Evolutionary conservation across 2,888 invertebrate genomes (phyloP).

Genomic region (Drosophila meridiana): DNA sequence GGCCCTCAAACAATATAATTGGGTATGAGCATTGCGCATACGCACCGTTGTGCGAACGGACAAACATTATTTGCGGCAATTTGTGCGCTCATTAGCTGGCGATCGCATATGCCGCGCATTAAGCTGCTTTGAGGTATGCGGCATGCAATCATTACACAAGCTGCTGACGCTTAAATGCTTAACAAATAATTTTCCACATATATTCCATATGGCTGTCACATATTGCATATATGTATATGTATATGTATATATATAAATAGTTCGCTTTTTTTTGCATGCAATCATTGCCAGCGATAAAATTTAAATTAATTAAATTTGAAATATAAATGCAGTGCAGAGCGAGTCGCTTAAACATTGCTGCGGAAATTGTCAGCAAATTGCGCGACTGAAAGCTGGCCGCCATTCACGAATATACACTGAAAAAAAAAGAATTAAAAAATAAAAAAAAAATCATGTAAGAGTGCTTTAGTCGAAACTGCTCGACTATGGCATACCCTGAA

Average conservation of each 20-base stretch:
- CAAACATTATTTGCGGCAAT: too few species aligned
- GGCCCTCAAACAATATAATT: constrained; percentile 18
- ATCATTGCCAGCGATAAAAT: constrained; percentile 60
- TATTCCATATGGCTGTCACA: constrained; percentile 14
- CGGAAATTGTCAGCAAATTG: constrained; percentile 74
- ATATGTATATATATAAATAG: background rate
- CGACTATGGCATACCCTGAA: too few species aligned
- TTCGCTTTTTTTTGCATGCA: background rate
- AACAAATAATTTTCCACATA: constrained; percentile 37
- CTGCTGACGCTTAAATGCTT: constrained; percentile 46
- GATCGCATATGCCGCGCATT: constrained; percentile 24
- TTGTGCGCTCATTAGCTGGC: constrained; percentile 51
- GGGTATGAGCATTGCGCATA: constrained; percentile 41
- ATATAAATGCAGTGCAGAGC: constrained; percentile 53
- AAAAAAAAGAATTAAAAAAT: constrained; percentile 19
- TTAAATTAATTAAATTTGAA: constrained; percentile 73
- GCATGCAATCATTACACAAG: constrained; percentile 11
- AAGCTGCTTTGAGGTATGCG: constrained; percentile 42
- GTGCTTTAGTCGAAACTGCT: too few species aligned
- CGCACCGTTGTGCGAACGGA: constrained; percentile 21
- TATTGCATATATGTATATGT: background rate
- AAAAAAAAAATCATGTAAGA: background rate
- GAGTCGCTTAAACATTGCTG: constrained; percentile 18
- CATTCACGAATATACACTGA: constrained; percentile 47
- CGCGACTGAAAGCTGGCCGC: constrained; percentile 29